These are phyloP conservation scores for Phallusia fumigata DNA, from an alignment of 23 tunicate genomes.

Conservation along the genomic window DNA sequence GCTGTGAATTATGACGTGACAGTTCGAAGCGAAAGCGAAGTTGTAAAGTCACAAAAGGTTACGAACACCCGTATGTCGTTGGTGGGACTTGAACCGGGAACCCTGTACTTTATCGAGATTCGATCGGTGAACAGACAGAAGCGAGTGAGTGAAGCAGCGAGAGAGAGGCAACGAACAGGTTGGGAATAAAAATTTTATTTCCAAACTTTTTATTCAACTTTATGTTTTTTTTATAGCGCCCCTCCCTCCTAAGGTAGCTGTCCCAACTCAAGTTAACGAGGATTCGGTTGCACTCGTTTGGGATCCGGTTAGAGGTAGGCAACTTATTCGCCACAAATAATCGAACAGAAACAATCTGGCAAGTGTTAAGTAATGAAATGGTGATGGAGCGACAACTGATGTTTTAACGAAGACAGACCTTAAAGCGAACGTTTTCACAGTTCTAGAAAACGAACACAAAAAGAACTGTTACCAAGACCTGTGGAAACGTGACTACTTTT, in stretches of 20 bases:
- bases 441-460: too few relatives aligned
- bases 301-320: constrained; percentile 37
- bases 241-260: constrained; percentile 29
- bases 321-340: too few relatives aligned
- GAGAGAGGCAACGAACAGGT: constrained; percentile 58
- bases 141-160: constrained; percentile 12
- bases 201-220: not conserved
- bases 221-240: constrained; percentile 33
- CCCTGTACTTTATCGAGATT: constrained; percentile 32
- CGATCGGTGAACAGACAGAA: constrained; percentile 20
- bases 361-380: too few relatives aligned
- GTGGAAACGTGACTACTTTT: too few relatives aligned
- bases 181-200: too few relatives aligned
- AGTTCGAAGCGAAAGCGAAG: not conserved
- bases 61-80: not conserved
- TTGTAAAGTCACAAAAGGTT: constrained; percentile 2
- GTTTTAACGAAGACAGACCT: too few relatives aligned
- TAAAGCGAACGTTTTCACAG: too few relatives aligned
- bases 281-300: constrained; percentile 23
- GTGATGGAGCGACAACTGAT: too few relatives aligned
- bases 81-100: constrained; percentile 56
- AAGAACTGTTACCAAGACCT: too few relatives aligned
- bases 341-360: too few relatives aligned
- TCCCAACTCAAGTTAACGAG: constrained; percentile 13
- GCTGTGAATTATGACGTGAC: constrained; percentile 35